phyloP scores from a whole-genome alignment of 2,888 invertebrate genomes.

The Pseudolycoriella hygida region DNA sequence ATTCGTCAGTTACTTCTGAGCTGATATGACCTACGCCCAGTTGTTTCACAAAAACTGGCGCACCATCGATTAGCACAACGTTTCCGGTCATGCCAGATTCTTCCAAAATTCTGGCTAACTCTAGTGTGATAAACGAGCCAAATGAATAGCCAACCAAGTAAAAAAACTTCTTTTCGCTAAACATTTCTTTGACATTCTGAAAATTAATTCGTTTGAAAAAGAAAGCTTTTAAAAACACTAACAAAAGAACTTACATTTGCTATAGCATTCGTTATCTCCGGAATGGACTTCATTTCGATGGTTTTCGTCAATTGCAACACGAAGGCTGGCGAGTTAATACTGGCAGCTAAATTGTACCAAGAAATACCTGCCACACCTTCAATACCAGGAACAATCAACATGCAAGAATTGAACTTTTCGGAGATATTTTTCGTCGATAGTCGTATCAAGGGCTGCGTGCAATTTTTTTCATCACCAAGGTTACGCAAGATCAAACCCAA shows the following conservation, averaged over 20 bases:
- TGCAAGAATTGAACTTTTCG: constrained; percentile 7
- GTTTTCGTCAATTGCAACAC: constrained; percentile 1
- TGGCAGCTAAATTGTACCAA: background rate
- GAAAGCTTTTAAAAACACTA: background rate
- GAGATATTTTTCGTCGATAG: background rate
- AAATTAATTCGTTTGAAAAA: constrained; percentile 10
- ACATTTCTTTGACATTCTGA: constrained; percentile 41
- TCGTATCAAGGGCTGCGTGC: background rate
- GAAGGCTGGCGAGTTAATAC: background rate
- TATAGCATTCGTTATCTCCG: constrained; percentile 33
- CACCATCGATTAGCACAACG: constrained; percentile 63
- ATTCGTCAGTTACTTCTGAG: constrained; percentile 14
- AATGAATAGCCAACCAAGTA: constrained; percentile 77
- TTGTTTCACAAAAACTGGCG: constrained; percentile 49
- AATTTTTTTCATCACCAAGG: constrained; percentile 6
- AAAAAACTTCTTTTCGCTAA: constrained; percentile 41
- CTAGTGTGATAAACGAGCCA: constrained; percentile 60
- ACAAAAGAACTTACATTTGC: constrained; percentile 30
- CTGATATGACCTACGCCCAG: constrained; percentile 8
- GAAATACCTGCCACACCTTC: constrained; percentile 35
- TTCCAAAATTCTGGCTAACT: constrained; percentile 57
- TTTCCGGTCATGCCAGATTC: constrained; percentile 41
- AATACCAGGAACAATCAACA: constrained; percentile 38
- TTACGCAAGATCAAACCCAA: constrained; percentile 40
- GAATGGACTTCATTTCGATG: constrained; percentile 21